Conservation (phyloP, 2,888 invertebrate species). For the Papilio protenor region DNA sequence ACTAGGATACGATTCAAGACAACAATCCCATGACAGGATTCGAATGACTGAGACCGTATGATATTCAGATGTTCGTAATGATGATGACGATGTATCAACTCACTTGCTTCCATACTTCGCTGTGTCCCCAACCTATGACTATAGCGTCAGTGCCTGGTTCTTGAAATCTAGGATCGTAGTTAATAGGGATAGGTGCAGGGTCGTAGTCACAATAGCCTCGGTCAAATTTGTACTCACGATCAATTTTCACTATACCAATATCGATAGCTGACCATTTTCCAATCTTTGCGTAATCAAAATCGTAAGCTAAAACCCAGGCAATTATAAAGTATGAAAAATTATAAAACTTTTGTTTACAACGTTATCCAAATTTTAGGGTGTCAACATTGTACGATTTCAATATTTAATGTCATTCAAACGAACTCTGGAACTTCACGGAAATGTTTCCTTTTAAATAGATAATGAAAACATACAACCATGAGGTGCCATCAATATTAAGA, state of each 20-base stretch:
- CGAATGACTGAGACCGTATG: too few species aligned
- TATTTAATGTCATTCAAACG: too few species aligned
- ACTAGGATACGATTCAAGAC: too few species aligned
- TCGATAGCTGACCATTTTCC: constrained; percentile 31
- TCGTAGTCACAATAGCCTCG: constrained; percentile 1
- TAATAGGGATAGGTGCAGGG: constrained; percentile 46
- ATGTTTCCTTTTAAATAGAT: too few species aligned
- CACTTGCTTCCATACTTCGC: constrained; percentile 19
- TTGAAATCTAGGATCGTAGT: constrained; percentile 53
- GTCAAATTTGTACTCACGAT: not conserved
- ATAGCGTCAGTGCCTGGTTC: constrained; percentile 49
- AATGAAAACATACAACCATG: too few species aligned
- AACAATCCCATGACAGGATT: too few species aligned
- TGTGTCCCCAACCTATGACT: constrained; percentile 59
- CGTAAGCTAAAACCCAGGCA: constrained; percentile 11
- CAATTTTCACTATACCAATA: constrained; percentile 29
- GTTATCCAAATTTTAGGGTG: too few species aligned
- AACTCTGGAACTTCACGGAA: too few species aligned
- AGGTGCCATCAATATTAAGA: too few species aligned
- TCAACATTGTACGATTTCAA: too few species aligned
- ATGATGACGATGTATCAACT: not conserved
- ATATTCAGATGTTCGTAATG: too few species aligned
- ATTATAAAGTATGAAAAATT: too few species aligned
- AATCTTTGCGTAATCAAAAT: constrained; percentile 17
- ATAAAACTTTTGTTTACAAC: not conserved